phyloP scores from a whole-genome alignment of 2,888 invertebrate genomes.

The Rhagophthalmus giganteus region DNA sequence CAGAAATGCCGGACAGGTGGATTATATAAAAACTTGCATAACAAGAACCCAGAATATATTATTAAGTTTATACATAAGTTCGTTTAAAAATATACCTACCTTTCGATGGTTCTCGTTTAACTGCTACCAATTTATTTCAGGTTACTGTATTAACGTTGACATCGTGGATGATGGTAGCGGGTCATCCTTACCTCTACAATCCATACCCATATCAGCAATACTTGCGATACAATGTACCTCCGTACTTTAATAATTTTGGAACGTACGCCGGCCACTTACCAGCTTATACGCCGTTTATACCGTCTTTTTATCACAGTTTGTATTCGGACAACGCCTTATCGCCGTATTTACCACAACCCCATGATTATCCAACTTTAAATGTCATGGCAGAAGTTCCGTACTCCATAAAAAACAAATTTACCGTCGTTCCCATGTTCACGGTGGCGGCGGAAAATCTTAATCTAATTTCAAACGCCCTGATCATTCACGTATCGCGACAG shows the following conservation, averaged over 20 bases:
- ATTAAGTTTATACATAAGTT: too few relatives aligned
- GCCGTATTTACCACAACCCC: conserved; percentile 28
- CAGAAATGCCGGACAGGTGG: too few relatives aligned
- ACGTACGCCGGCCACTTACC: conserved; percentile 10
- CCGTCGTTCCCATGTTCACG: conserved; percentile 51
- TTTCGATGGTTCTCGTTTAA: too few relatives aligned
- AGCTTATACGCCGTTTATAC: conserved; percentile 9
- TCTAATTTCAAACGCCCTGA: conserved; percentile 49
- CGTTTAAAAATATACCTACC: too few relatives aligned
- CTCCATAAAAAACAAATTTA: conserved; percentile 46
- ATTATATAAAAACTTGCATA: too few relatives aligned
- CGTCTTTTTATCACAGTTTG: conserved; percentile 4
- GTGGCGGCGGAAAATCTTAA: conserved; percentile 48
- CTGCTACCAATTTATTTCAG: conserved; percentile 13
- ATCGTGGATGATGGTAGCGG: conserved; percentile 11
- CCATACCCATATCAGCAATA: conserved; percentile 19
- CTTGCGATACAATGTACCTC: conserved; percentile 13
- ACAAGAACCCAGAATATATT: too few relatives aligned
- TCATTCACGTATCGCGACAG: conserved; percentile 49
- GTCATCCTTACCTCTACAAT: conserved; percentile 20
- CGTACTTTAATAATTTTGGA: conserved; percentile 9
- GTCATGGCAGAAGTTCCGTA: conserved; percentile 49
- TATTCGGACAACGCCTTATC: conserved; percentile 7
- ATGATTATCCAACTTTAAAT: conserved; percentile 44
- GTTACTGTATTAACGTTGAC: conserved; percentile 1